These are phyloP conservation scores for Clivina fossor DNA, from an alignment of 2,888 invertebrate genomes.

Conservation along the genomic window DNA sequence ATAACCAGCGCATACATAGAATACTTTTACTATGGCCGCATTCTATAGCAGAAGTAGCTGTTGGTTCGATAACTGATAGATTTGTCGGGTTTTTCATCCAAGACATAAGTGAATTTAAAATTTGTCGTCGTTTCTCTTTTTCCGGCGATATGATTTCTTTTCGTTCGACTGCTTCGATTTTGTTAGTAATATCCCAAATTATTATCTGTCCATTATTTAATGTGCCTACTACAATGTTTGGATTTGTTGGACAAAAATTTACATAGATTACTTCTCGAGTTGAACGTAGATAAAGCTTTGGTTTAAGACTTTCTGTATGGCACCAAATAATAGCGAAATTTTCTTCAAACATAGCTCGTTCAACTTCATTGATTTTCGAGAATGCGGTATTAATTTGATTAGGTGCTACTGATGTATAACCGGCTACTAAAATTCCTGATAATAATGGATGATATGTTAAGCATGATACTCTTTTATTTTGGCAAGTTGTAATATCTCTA, in stretches of 20 bases:
- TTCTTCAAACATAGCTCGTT: slow-evolving; percentile 58
- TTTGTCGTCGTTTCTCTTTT: slow-evolving; percentile 52
- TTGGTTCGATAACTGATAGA: slow-evolving; percentile 59
- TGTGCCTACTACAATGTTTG: slow-evolving; percentile 71
- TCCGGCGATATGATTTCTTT: slow-evolving; percentile 11
- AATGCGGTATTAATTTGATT: slow-evolving; percentile 37
- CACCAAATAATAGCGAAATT: slow-evolving; percentile 77
- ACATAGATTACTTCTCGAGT: slow-evolving; percentile 66
- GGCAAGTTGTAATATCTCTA: slow-evolving; percentile 64
- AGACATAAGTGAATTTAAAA: slow-evolving; percentile 63
- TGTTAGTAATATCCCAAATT: slow-evolving; percentile 69
- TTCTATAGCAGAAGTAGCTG: slow-evolving; percentile 63
- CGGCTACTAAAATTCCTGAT: slow-evolving; percentile 67
- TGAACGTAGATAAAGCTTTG: slow-evolving; percentile 69
- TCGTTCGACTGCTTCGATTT: slow-evolving; percentile 48
- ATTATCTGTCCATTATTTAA: slow-evolving; percentile 71
- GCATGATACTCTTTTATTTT: slow-evolving; percentile 66
- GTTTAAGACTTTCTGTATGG: slow-evolving; percentile 67
- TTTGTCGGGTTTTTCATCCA: slow-evolving; percentile 70
- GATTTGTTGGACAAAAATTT: slow-evolving; percentile 69
- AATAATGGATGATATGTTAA: slow-evolving; percentile 71
- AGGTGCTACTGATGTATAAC: slow-evolving; percentile 56
- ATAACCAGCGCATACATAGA: slow-evolving; percentile 68
- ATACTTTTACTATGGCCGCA: slow-evolving; percentile 66
- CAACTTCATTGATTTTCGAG: slow-evolving; percentile 42